Evolutionary conservation across 2,888 invertebrate genomes (phyloP).

Genomic region (Maniola hyperantus): DNA sequence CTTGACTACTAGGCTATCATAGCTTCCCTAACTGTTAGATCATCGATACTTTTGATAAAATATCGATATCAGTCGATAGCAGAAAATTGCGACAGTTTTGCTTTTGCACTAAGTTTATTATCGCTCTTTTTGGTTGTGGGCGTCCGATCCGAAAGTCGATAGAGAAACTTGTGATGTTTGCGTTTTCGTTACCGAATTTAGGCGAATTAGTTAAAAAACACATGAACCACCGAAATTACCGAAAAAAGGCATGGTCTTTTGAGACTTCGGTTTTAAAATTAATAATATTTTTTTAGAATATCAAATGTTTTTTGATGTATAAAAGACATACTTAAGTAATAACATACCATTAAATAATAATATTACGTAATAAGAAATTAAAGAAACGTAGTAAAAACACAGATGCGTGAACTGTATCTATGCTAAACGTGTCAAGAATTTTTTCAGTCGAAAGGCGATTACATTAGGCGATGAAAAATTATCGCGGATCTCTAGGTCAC

Average conservation of each 20-base stretch:
- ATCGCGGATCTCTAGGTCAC: neutral
- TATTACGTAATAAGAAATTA: neutral
- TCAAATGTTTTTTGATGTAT: no score
- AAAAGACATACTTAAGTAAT: no score
- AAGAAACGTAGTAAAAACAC: neutral
- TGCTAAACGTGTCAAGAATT: neutral
- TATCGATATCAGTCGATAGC: neutral
- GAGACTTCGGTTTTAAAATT: no score
- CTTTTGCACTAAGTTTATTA: neutral
- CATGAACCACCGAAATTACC: neutral
- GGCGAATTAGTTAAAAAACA: neutral
- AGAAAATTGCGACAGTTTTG: neutral
- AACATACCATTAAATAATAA: neutral
- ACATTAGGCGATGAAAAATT: neutral
- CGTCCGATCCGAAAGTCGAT: neutral
- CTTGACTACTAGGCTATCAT: no score
- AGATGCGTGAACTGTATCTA: neutral
- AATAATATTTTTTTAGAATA: no score
- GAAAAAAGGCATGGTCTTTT: no score
- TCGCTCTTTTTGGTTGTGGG: neutral
- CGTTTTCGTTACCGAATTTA: neutral
- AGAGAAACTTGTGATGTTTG: conserved; percentile 1
- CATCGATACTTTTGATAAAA: no score
- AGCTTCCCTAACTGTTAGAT: no score
- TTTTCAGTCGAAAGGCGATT: neutral